Base-by-base conservation (phyloP, 2,797 vertebrate species). In the Sebastes aleutianus region DNA sequence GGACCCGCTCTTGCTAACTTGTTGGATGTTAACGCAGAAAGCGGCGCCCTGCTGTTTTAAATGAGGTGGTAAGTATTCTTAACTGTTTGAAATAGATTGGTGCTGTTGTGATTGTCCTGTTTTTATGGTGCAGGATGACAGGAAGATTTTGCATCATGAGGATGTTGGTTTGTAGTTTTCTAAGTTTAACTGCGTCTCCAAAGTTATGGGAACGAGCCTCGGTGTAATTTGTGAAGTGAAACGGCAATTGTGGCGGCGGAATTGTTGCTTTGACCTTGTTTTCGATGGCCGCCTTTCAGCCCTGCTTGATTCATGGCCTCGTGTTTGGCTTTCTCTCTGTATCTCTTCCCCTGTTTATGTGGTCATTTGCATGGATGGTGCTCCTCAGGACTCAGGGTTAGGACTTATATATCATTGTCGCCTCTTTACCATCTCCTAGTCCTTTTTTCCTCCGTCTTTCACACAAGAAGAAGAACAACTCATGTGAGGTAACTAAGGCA, bases 31-130 rank as follows among this genome's bases (percentile, higher is more conserved):
- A 57, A 57, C 58, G 27, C 36, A 67, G 56, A 64, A 74, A 76
- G 57, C 1, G 4, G 11, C 16, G 3, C 5, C 7, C 11, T 73
- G 58, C 88, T 88, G 89, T 94, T 89, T 89, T 93, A 85, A 92
- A 94, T 95, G 93, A 93, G 86, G 91, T 91, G 96, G 96, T 97
- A 95, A 97, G 97, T 97, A 84, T 77, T 57, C n/a, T 56, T 24
- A n/a, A 63, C 2, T 32, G 11, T 32, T 62, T 43, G 20, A 53
- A 34, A 67, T 34, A 29, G 59, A 36, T 58, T 61, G 8, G 6
- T 74, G 18, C 10, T 50, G 1, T 18, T 11, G 5, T 22, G 13
- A 69, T 16, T 43, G 16, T 5, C 4, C 12, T 18, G 20, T 83
- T 70, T 65, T 75, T 54, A 27, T 34, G 18, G 59, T 12, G 6